Base-by-base conservation (phyloP, 2,888 invertebrate genomes). In the Cyaniris semiargus region DNA sequence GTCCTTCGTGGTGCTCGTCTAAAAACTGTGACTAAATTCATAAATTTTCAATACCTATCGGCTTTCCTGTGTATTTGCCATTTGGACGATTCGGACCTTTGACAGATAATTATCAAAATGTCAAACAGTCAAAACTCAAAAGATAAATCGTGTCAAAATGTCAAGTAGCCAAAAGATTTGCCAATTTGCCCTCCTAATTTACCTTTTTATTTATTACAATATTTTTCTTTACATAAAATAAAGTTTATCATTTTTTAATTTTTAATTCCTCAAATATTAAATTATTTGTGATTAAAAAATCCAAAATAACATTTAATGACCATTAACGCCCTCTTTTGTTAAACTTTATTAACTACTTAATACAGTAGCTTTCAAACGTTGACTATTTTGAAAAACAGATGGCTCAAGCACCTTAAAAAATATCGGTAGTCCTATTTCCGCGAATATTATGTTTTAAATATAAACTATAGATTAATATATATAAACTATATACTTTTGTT, bases 51-150 rank as follows among this genome's bases (percentile, higher is more conserved):
- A 74, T 74, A 58, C 1, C 18, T n/a, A 48, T 74, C 74, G 53
- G 74, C 53, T 53, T 74, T 74, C 74, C 48, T 27, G 15, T 27
- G 27, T 27, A 44, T 72, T 21, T 34, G n/a, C n/a, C n/a, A n/a
- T n/a, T n/a, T n/a, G n/a, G n/a, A n/a, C n/a, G n/a, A n/a, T n/a
- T n/a, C n/a, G 21, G 23, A 21, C 1, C 13, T 21, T 72, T 72
- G 71, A 72, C 66, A 66, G 66, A 1, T 21, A 3, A 58, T 58
- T 58, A n/a, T 10, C 58, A 27, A 66, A 27, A 13, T 66, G 66
- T 27, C 66, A 66, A 27, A 13, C 66, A 66, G 66, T 58, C 58
- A 44, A 44, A 27, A 27, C 27, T 44, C 34, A 56, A 56, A 56
- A 56, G 56, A 27, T 13, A 66, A 66, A 27, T 15, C 15, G 66